Percentiles rank a stretch among this genome's conserved stretches.
These are phyloP conservation scores for Hemibagrus wyckioides DNA, from an alignment of 2,113 vertebrate genomes.

Conservation along the genomic window DNA sequence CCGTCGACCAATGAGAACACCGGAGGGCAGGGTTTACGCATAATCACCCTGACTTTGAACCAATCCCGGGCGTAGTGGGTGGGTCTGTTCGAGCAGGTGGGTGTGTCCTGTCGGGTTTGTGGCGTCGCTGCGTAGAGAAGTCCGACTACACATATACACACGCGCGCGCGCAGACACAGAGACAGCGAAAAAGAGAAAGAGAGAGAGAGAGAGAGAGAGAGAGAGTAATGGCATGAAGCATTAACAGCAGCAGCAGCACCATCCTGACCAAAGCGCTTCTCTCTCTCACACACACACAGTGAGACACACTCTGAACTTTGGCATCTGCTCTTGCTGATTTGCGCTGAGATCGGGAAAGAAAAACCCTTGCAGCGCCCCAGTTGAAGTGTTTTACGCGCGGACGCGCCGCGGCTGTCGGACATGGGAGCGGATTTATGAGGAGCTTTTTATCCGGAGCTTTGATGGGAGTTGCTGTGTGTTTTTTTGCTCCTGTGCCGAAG, in stretches of 20 bases:
- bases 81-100: constrained; percentile 56
- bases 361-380: not conserved
- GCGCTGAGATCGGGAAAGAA: not conserved
- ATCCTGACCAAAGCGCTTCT: constrained; percentile 64
- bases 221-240: constrained; percentile 74
- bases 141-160: constrained; percentile 42
- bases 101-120: constrained; percentile 68
- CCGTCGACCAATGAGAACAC: constrained; percentile 61
- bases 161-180: not conserved
- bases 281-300: not conserved
- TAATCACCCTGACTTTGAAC: constrained; percentile 60
- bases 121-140: constrained; percentile 73
- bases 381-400: constrained; percentile 11
- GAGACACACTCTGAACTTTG: not conserved
- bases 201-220: not conserved
- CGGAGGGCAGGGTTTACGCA: constrained; percentile 36
- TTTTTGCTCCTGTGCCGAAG: constrained; percentile 5
- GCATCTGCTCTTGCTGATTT: not conserved
- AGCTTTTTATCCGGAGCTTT: constrained; percentile 26
- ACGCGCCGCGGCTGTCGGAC: constrained; percentile 19
- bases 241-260: constrained; percentile 61
- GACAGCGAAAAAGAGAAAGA: not conserved
- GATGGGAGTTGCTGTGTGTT: constrained; percentile 31
- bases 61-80: constrained; percentile 65
- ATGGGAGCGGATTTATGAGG: constrained; percentile 37